Percentiles rank a stretch among this genome's conserved stretches.
Conservation (phyloP, 1,140 invertebrate species). For the Ips nitidus region DNA sequence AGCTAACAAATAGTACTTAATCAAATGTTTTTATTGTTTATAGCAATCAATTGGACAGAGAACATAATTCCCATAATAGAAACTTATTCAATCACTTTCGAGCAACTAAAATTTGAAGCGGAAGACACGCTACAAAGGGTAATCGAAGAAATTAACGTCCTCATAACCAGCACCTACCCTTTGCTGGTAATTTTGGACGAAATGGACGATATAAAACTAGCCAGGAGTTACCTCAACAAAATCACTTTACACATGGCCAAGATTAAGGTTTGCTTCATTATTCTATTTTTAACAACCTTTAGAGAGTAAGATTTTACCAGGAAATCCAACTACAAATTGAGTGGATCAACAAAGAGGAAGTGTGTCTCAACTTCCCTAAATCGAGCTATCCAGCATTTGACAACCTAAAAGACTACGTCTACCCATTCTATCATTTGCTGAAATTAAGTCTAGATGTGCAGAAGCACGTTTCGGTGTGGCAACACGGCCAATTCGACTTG, state of each 20-base stretch:
- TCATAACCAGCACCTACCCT: slow-evolving; percentile 69
- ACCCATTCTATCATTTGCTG: slow-evolving; percentile 65
- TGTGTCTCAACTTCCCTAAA: slow-evolving; percentile 76
- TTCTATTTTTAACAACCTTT: too few species aligned
- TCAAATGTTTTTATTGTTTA: neutral
- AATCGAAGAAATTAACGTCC: slow-evolving; percentile 66
- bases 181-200: slow-evolving; percentile 58
- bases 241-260: slow-evolving; percentile 70
- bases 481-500: slow-evolving; percentile 86
- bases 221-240: slow-evolving; percentile 65
- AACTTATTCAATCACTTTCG: slow-evolving; percentile 68
- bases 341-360: slow-evolving; percentile 90
- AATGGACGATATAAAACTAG: slow-evolving; percentile 60
- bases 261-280: slow-evolving; percentile 53
- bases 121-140: slow-evolving; percentile 73
- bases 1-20: neutral
- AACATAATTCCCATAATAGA: slow-evolving; percentile 71
- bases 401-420: slow-evolving; percentile 68
- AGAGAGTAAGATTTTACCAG: slow-evolving; percentile 5
- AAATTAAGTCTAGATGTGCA: slow-evolving; percentile 64
- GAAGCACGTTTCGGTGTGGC: slow-evolving; percentile 81
- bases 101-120: slow-evolving; percentile 76
- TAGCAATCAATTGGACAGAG: slow-evolving; percentile 70
- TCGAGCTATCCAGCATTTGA: slow-evolving; percentile 74
- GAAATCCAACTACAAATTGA: slow-evolving; percentile 70